Percentiles rank a stretch among this genome's conserved stretches.
Conservation (phyloP, 2,888 invertebrate species). For the Trachelus troglodyta region DNA sequence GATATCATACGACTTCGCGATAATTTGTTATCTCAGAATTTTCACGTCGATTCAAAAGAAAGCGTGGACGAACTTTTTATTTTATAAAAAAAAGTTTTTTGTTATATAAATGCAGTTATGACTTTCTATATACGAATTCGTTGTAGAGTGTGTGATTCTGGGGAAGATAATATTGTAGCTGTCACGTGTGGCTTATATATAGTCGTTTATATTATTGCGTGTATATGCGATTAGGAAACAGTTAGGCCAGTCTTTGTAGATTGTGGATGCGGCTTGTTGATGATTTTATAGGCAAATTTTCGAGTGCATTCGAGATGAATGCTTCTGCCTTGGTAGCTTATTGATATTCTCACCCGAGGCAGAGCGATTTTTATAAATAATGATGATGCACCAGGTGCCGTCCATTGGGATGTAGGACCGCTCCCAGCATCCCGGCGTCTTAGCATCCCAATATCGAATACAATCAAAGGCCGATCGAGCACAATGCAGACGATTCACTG, state of each 20-base stretch:
- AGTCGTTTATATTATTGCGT: background rate
- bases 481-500: conserved; percentile 21
- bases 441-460: conserved; percentile 11
- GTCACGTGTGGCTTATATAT: background rate
- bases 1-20: conserved; percentile 28
- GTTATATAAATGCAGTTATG: background rate
- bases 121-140: background rate
- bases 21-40: background rate
- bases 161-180: background rate
- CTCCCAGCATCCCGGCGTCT: conserved; percentile 18
- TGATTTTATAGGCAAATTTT: conserved; percentile 2
- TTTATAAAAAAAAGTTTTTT: background rate
- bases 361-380: conserved; percentile 23
- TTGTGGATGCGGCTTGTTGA: background rate
- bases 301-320: background rate
- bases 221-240: background rate
- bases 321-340: conserved; percentile 21
- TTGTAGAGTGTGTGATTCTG: background rate
- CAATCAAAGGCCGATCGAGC: conserved; percentile 15
- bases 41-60: background rate
- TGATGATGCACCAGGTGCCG: conserved; percentile 26
- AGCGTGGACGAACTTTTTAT: background rate
- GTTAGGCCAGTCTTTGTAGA: background rate
- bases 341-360: conserved; percentile 25
- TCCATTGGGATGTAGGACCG: conserved; percentile 12